Evolutionary conservation across 1,140 invertebrate species (phyloP).

Genomic region (Trichonephila clavipes): DNA sequence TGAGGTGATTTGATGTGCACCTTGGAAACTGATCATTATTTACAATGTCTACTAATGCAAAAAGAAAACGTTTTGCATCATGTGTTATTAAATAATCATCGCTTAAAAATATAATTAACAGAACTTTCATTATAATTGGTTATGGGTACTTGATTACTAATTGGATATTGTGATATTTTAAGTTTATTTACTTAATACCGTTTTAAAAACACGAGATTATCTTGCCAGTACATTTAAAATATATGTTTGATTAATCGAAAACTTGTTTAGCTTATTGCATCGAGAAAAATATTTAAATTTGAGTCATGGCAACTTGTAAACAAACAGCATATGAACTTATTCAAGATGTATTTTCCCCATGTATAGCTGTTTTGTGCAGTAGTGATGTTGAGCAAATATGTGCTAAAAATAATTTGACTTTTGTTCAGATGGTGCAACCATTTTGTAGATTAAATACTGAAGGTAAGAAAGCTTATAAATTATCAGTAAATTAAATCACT

Average conservation of each 20-base stretch:
- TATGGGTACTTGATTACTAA: slow-evolving; percentile 8
- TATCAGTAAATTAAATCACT: neutral
- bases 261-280: neutral
- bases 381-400: slow-evolving; percentile 90
- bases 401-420: slow-evolving; percentile 94
- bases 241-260: neutral
- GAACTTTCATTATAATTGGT: neutral
- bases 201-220: neutral
- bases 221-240: neutral
- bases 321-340: slow-evolving; percentile 90
- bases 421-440: slow-evolving; percentile 94
- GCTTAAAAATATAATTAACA: neutral
- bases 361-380: slow-evolving; percentile 92
- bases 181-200: neutral
- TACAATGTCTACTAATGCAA: slow-evolving; percentile 26
- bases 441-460: slow-evolving; percentile 90
- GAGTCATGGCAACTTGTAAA: slow-evolving; percentile 81
- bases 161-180: neutral
- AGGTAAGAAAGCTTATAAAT: slow-evolving; percentile 83
- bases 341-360: slow-evolving; percentile 92
- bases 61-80: neutral
- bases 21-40: neutral
- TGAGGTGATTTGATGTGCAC: neutral
- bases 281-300: neutral
- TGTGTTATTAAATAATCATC: slow-evolving; percentile 10